Conservation (phyloP, 2,888 invertebrate genomes). For the Drosophila mercatorum region DNA sequence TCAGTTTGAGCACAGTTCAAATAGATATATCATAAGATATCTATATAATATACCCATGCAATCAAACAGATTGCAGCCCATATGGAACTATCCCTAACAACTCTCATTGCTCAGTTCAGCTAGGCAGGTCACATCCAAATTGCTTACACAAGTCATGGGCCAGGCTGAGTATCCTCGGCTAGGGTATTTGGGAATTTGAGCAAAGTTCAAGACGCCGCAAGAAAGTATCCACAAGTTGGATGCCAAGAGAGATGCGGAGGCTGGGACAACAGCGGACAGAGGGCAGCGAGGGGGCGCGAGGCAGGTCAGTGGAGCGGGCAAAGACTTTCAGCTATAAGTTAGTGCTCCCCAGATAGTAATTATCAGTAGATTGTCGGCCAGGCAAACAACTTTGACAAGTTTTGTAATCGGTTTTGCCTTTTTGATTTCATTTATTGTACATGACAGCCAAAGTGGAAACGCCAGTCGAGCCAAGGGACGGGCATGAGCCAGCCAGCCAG, state of each 20-base stretch:
- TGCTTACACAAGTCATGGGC: not conserved
- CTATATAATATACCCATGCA: too few relatives aligned
- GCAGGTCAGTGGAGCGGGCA: conserved; percentile 1
- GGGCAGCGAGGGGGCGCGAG: not conserved
- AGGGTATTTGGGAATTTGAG: conserved; percentile 27
- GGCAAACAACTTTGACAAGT: conserved; percentile 72
- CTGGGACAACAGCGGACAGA: not conserved
- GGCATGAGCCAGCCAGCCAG: not conserved
- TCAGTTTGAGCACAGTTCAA: not conserved
- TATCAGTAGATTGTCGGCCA: conserved; percentile 75
- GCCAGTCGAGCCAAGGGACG: not conserved
- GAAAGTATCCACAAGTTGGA: conserved; percentile 43
- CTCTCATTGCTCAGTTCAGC: too few relatives aligned
- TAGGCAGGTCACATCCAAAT: too few relatives aligned
- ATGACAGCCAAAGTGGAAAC: conserved; percentile 54
- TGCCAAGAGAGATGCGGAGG: conserved; percentile 13
- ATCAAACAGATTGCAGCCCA: too few relatives aligned
- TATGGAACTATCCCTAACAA: not conserved
- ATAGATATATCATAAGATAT: not conserved
- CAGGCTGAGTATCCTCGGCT: not conserved
- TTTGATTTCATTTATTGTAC: conserved; percentile 76
- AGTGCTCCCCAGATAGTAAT: conserved; percentile 80
- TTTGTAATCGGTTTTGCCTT: conserved; percentile 76
- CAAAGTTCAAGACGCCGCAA: conserved; percentile 47
- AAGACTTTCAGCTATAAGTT: conserved; percentile 62